Conservation (phyloP, 2,888 invertebrate genomes). For the Phyto melanocephala region DNA sequence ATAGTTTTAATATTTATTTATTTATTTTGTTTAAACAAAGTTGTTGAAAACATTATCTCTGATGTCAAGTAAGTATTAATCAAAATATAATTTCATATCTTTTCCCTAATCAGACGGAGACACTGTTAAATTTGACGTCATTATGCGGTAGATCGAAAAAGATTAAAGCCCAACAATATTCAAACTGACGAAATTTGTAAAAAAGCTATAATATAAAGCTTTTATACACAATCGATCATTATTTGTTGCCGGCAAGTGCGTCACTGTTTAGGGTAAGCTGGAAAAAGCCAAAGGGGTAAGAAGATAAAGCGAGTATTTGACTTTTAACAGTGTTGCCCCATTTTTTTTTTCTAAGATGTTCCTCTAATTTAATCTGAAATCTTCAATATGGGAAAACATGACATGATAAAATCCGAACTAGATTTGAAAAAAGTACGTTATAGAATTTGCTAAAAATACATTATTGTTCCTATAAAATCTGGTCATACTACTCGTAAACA, state of each 20-base stretch:
- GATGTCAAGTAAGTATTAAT: constrained; percentile 13
- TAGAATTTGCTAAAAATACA: too few relatives aligned
- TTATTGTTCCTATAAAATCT: too few relatives aligned
- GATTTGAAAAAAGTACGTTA: too few relatives aligned
- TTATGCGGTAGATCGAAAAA: constrained; percentile 21
- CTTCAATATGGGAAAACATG: too few relatives aligned
- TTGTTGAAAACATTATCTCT: constrained; percentile 25
- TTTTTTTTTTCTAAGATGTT: too few relatives aligned
- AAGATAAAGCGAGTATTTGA: too few relatives aligned
- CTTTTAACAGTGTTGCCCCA: too few relatives aligned
- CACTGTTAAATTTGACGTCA: constrained; percentile 34
- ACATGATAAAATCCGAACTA: too few relatives aligned
- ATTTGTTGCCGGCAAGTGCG: background rate
- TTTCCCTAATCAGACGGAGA: background rate
- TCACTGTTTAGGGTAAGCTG: background rate
- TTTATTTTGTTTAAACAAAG: background rate
- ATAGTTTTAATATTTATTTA: background rate
- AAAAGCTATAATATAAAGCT: background rate
- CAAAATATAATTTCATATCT: constrained; percentile 7
- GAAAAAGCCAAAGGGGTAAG: too few relatives aligned
- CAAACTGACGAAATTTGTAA: background rate
- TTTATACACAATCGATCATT: background rate
- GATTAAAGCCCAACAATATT: background rate
- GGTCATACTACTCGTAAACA: too few relatives aligned
- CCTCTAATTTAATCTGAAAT: too few relatives aligned